These are phyloP conservation scores for Numida meleagris DNA, from an alignment of 2,113 vertebrate species.

Conservation along the genomic window DNA sequence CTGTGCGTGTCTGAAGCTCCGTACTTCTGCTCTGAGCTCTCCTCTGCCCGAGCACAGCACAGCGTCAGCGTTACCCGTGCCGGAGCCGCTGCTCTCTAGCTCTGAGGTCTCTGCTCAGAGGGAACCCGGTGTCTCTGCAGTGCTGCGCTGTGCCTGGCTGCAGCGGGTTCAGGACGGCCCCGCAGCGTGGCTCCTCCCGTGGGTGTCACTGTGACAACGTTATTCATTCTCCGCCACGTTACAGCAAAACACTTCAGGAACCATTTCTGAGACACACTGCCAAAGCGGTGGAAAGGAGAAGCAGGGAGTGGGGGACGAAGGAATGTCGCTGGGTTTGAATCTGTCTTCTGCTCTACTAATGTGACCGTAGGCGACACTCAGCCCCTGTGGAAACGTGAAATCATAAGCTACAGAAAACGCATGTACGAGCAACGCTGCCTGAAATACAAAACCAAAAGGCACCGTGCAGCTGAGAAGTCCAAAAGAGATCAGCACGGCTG, in stretches of 20 bases:
- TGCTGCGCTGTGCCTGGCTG: too few species aligned
- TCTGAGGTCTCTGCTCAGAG: too few species aligned
- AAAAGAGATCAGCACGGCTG: fast-evolving
- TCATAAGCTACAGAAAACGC: background rate
- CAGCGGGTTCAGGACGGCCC: too few species aligned
- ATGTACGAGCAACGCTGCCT: fast-evolving
- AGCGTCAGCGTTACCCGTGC: too few species aligned
- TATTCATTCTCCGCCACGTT: fast-evolving
- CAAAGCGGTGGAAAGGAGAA: background rate
- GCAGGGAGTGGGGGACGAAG: fast-evolving
- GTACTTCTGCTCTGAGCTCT: background rate
- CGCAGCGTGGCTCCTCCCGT: background rate
- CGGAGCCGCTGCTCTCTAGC: too few species aligned
- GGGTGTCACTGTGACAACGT: background rate
- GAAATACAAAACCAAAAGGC: background rate
- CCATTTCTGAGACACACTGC: background rate
- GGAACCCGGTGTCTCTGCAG: too few species aligned
- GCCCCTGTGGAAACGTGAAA: background rate
- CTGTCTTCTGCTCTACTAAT: background rate
- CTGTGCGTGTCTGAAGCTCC: background rate
- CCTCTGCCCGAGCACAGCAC: background rate
- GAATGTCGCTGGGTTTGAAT: fast-evolving
- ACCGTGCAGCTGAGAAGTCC: background rate
- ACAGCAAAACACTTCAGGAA: background rate
- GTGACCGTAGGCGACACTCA: background rate